Base-by-base conservation (phyloP, 2,797 vertebrate species). In the Trachops cirrhosus region DNA sequence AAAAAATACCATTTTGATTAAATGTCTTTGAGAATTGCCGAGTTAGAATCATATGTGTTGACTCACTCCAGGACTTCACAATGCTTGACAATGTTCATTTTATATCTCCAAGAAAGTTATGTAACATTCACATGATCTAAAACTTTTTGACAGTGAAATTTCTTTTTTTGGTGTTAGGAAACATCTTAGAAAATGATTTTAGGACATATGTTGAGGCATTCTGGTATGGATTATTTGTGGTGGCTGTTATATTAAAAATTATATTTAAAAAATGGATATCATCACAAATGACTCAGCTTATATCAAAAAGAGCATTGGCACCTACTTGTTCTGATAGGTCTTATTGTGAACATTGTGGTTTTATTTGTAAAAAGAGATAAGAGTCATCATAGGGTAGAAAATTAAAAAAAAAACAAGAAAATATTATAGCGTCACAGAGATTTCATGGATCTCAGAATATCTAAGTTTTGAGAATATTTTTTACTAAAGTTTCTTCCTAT, bases 1-100 rank as follows among this genome's bases (percentile, higher is more conserved):
- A 16, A 75, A 96, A 95, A 95, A 39, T 19, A n/a, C 3, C 62
- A 68, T 44, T 91, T 93, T 93, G 52, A 78, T 90, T 89, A 92
- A 93, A 89, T 62, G 48, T 4, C 4, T 41, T 77, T 89, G 71
- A 87, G 15, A 84, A 75, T n/a, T 79, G 41, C 11, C 71, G 29
- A 41, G 4, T 92, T 75, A 75, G 24, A 54, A 3, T 86, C 21
- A 67, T n/a, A 46, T 19, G 82, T 1, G 29, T 34, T 79, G 24
- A 79, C 44, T 78, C 84, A 62, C 6, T 44, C 16, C 4, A 59
- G 16, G n/a, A 14, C 11, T 64, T 41, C 62, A 52, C 57, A 84
- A 24, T 57, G n/a, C 79, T 57, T 79, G 26, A 89, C 62, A 67
- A 73, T 8, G n/a, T 16, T 0, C 6, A 48, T 83, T 74, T 88